Evolutionary conservation across 2,797 vertebrate genomes (phyloP), one percentile per base, ranked within the genome.

Genomic region (Hephaestus fuliginosus): DNA sequence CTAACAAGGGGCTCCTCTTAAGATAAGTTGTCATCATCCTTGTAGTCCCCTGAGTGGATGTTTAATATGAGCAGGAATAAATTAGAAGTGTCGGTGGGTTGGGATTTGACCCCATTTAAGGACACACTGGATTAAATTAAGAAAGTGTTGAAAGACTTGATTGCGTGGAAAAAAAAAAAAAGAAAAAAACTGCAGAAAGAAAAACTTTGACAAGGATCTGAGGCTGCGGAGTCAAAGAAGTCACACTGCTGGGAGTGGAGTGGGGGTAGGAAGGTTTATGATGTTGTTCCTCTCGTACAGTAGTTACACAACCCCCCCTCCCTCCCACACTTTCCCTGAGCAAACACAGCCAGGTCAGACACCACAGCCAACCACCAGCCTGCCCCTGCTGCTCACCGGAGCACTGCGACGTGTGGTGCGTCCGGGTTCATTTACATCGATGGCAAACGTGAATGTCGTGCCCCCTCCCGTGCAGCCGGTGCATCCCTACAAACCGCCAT

Each of bases 1-100:
- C 95, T 84, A 91, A 93, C 89, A 92, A 93, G 91, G 89, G 85
- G 63, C 77, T 86, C 81, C 73, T 84, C 76, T 80, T 44, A 20
- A 56, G 57, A 84, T 75, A 68, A 84, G 64, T 13, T 48, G 17
- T 82, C 82, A 86, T 67, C 78, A 65, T 82, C 66, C 39, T 46
- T 28, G 67, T 41, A 48, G 78, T 72, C 74, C 70, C 61, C 62
- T 20, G 18, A 65, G 48, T 70, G 51, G 52, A 70, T 49, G 55
- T 55, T 79, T 58, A 57, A 86, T 75, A 82, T 20, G 51, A 75
- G 20, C 48, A 17, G 58, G 64, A 80, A 74, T 62, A 55, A 77
- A 81, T 53, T 10, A 56, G 52, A 63, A 52, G 56, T 76, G 79
- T 84, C 66, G 39, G 66, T 57, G 58, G 44, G 36, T 44, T 80